phyloP scores from a whole-genome alignment of 2,797 vertebrate species.

The Falco peregrinus region DNA sequence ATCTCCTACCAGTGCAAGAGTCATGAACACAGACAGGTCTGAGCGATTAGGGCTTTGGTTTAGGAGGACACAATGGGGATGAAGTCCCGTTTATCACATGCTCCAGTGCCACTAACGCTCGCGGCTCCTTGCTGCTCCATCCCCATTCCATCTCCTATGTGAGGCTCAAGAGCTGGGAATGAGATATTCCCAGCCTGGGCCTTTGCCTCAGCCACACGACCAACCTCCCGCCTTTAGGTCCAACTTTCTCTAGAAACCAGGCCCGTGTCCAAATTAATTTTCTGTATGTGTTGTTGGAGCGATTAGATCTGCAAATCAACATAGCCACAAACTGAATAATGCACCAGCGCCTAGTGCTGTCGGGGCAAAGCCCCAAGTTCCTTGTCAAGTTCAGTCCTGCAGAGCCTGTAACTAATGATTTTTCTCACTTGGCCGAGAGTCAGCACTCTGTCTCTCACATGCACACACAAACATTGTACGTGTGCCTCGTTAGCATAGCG shows the following conservation, averaged over 20 bases:
- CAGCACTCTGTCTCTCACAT: constrained; percentile 48
- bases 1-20: not conserved
- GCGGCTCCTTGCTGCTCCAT: not conserved
- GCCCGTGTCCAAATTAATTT: constrained; percentile 65
- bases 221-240: constrained; percentile 67
- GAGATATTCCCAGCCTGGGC: constrained; percentile 1
- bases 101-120: not conserved
- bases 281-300: constrained; percentile 60
- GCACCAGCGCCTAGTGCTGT: constrained; percentile 43
- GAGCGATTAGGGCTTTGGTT: not conserved
- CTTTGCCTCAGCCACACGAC: constrained; percentile 48
- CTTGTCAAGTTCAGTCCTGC: constrained; percentile 65
- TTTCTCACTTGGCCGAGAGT: constrained; percentile 55
- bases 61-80: not conserved
- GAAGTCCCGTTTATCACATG: not conserved
- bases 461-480: constrained; percentile 64
- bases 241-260: constrained; percentile 70
- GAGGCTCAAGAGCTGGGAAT: not conserved
- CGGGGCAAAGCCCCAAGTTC: constrained; percentile 59
- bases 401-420: constrained; percentile 71
- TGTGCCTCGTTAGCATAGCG: constrained; percentile 60
- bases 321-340: constrained; percentile 66
- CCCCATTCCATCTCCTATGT: not conserved
- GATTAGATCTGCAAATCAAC: constrained; percentile 72
- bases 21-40: not conserved